Conservation (phyloP, 2,797 vertebrate genomes). For the Sebastes nivosus region DNA sequence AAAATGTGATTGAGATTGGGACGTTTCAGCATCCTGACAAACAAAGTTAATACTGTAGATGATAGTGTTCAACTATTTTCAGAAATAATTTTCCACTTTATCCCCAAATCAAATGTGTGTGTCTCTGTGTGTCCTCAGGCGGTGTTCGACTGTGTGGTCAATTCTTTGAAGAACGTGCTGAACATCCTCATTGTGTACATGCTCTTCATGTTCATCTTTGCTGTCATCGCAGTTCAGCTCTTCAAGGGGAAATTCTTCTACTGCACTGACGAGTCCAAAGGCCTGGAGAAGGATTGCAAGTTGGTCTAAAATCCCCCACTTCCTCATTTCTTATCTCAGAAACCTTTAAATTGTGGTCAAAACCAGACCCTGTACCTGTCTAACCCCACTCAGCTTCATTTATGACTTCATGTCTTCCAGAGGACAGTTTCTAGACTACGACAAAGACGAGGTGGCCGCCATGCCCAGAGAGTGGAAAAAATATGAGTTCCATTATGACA, state of each 20-base stretch:
- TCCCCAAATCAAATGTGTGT: neutral
- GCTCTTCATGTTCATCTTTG: constrained; percentile 99
- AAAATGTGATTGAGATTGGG: neutral
- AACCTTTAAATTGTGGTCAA: neutral
- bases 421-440: constrained; percentile 94
- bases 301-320: constrained; percentile 52
- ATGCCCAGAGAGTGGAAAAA: constrained; percentile 94
- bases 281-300: constrained; percentile 96
- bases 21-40: neutral
- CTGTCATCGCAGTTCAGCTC: constrained; percentile 96
- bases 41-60: neutral
- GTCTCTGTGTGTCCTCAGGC: constrained; percentile 81
- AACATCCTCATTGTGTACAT: constrained; percentile 98
- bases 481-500: constrained; percentile 98
- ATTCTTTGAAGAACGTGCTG: constrained; percentile 96
- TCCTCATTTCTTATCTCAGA: neutral
- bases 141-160: constrained; percentile 98
- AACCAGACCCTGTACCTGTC: neutral
- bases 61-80: neutral
- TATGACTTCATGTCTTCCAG: constrained; percentile 71
- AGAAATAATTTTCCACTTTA: neutral
- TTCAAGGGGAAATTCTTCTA: constrained; percentile 99
- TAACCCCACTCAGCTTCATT: neutral
- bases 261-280: constrained; percentile 96
- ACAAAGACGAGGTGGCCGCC: constrained; percentile 90